Conservation (phyloP, 2,888 invertebrate genomes). For the Drosophila affinis region DNA sequence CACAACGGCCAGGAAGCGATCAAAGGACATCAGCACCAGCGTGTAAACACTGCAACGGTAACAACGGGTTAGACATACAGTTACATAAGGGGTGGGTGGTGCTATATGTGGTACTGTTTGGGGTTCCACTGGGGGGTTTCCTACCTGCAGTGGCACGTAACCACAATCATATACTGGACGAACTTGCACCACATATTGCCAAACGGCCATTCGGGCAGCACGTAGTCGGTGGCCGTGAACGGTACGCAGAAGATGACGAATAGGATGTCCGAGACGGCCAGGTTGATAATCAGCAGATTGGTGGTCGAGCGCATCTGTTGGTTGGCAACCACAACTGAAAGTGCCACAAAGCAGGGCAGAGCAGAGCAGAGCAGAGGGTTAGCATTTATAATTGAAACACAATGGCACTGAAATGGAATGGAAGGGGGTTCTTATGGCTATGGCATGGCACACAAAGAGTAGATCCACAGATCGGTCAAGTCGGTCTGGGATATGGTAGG, state of each 20-base stretch:
- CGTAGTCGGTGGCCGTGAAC: slow-evolving; percentile 95
- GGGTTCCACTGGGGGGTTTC: slow-evolving; percentile 15
- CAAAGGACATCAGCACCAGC: slow-evolving; percentile 95
- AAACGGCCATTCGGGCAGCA: slow-evolving; percentile 94
- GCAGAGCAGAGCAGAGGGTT: too few species aligned
- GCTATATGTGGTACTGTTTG: too few species aligned
- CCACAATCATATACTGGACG: slow-evolving; percentile 94
- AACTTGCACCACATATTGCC: slow-evolving; percentile 94
- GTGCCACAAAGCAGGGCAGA: too few species aligned
- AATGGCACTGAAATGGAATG: too few species aligned
- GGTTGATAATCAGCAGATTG: slow-evolving; percentile 94
- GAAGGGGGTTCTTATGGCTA: too few species aligned
- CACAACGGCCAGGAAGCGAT: slow-evolving; percentile 96
- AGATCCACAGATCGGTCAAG: too few species aligned
- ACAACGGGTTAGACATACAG: background rate
- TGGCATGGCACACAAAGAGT: too few species aligned
- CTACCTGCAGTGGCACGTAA: slow-evolving; percentile 91
- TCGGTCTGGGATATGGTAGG: too few species aligned
- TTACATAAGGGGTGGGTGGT: background rate
- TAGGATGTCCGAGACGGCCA: slow-evolving; percentile 94
- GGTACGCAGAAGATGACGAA: slow-evolving; percentile 97
- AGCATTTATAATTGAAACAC: too few species aligned
- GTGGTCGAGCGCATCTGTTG: slow-evolving; percentile 97
- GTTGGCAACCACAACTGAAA: slow-evolving; percentile 91
- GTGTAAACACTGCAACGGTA: slow-evolving; percentile 90